These are phyloP conservation scores for Trachelipus rathkii DNA, from an alignment of 1,140 invertebrate species.

Conservation along the genomic window DNA sequence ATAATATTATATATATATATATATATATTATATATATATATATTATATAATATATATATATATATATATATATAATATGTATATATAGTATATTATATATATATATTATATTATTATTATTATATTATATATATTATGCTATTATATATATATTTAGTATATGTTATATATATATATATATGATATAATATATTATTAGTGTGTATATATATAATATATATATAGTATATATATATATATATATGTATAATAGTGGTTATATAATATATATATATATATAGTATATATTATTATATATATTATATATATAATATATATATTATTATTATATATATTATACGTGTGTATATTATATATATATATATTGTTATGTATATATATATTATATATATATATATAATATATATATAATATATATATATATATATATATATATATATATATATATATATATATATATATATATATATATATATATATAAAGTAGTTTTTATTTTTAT, in stretches of 20 bases:
- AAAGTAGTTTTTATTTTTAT: no score
- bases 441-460: no score
- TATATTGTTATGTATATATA: background rate
- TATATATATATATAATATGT: background rate
- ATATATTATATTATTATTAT: slow-evolving; percentile 7
- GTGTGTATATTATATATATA: background rate
- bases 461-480: no score
- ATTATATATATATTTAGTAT: slow-evolving; percentile 10
- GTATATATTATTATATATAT: background rate
- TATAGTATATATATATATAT: background rate
- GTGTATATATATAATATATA: no score
- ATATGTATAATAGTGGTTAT: slow-evolving; percentile 9
- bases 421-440: no score
- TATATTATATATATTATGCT: no score
- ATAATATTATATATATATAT: background rate
- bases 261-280: slow-evolving; percentile 15
- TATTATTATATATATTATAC: no score
- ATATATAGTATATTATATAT: slow-evolving; percentile 15
- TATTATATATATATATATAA: slow-evolving; percentile 11
- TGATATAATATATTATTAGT: no score
- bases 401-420: background rate
- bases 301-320: no score
- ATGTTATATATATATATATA: background rate
- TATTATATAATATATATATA: no score
- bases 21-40: no score